phyloP scores from a whole-genome alignment of 2,888 invertebrate species.

The Pyrochroa serraticornis region DNA sequence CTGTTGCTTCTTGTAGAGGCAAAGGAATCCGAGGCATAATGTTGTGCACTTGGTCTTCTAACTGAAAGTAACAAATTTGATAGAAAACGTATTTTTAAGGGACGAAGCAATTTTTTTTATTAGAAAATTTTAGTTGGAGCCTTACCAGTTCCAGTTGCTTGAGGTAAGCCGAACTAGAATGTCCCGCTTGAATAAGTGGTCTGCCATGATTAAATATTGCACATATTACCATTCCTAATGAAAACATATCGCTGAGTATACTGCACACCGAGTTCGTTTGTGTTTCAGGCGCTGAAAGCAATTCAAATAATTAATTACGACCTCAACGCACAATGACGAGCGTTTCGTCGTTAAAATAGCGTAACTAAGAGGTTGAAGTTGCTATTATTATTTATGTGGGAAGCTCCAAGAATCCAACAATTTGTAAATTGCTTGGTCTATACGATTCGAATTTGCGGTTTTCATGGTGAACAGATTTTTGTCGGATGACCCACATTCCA shows the following conservation, averaged over 20 bases:
- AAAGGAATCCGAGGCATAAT: slow-evolving; percentile 81
- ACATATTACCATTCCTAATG: slow-evolving; percentile 92
- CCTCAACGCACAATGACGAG: too few relatives aligned
- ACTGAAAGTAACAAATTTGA: slow-evolving; percentile 60
- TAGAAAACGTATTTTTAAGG: too few relatives aligned
- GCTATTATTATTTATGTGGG: background rate
- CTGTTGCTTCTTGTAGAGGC: slow-evolving; percentile 86
- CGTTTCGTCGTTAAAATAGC: too few relatives aligned
- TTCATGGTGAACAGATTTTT: too few relatives aligned
- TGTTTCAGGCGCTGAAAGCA: slow-evolving; percentile 85
- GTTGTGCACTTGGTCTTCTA: slow-evolving; percentile 81
- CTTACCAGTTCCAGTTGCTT: slow-evolving; percentile 92
- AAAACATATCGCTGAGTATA: slow-evolving; percentile 94
- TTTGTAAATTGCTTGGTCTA: too few relatives aligned
- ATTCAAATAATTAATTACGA: background rate
- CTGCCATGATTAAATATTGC: slow-evolving; percentile 91
- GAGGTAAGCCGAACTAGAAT: slow-evolving; percentile 85
- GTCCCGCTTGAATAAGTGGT: slow-evolving; percentile 87
- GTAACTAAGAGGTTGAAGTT: too few relatives aligned
- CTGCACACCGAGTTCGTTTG: slow-evolving; percentile 83
- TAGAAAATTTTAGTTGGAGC: too few relatives aligned
- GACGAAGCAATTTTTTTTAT: background rate
- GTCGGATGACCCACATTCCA: background rate
- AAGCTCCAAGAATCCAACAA: background rate
- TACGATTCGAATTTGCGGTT: background rate